phyloP scores from a whole-genome alignment of 2,113 vertebrate genomes.

The Pithys albifrons region DNA sequence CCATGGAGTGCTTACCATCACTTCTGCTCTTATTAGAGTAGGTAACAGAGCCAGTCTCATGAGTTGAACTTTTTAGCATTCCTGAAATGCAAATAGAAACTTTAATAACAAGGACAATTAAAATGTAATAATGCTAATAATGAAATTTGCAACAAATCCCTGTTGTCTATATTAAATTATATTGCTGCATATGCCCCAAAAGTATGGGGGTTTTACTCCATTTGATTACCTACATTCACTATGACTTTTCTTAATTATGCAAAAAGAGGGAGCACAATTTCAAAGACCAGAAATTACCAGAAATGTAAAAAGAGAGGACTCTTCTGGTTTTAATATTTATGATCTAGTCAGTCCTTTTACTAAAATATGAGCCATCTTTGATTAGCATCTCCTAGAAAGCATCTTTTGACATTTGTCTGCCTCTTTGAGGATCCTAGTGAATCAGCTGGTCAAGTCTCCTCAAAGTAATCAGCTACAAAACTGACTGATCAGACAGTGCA shows the following conservation, averaged over 20 bases:
- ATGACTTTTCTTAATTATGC: neutral
- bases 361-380: neutral
- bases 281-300: neutral
- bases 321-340: neutral
- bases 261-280: neutral
- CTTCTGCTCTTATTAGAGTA: neutral
- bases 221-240: neutral
- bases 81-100: neutral
- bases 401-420: neutral
- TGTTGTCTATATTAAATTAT: neutral
- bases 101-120: neutral
- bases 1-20: neutral
- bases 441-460: neutral
- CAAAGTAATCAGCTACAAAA: neutral
- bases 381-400: neutral
- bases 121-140: neutral
- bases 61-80: neutral
- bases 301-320: neutral
- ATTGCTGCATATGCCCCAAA: neutral
- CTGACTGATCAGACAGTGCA: neutral
- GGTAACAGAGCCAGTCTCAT: neutral
- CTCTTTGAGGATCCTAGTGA: neutral
- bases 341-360: neutral
- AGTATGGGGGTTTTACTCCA: neutral
- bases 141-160: neutral